phyloP scores from a whole-genome alignment of 2,888 invertebrate species.

The Microctonus brassicae region DNA sequence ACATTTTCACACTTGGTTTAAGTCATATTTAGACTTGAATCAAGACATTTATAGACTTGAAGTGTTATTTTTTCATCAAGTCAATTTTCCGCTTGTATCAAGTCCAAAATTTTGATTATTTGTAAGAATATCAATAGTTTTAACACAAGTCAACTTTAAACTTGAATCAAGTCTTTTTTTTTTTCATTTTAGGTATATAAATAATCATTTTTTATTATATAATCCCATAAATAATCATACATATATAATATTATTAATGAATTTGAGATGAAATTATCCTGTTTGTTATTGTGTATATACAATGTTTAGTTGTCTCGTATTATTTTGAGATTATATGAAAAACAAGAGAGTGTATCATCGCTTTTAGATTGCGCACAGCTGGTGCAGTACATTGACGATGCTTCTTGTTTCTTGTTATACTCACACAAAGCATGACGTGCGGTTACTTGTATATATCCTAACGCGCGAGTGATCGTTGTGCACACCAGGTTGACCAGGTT shows the following conservation, averaged over 20 bases:
- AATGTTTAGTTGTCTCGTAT: background rate
- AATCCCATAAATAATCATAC: no score
- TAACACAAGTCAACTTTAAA: no score
- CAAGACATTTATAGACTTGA: no score
- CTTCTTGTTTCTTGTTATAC: constrained; percentile 50
- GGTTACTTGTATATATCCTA: background rate
- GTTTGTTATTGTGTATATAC: background rate
- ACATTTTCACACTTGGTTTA: no score
- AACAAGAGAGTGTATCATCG: constrained; percentile 23
- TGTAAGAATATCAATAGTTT: no score
- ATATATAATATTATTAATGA: background rate
- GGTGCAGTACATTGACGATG: constrained; percentile 45
- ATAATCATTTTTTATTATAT: no score
- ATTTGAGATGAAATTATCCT: background rate
- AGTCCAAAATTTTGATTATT: no score
- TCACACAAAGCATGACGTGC: constrained; percentile 47
- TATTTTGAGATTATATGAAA: background rate
- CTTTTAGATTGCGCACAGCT: constrained; percentile 39
- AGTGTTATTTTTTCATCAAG: no score
- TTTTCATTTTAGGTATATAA: no score
- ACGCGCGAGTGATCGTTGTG: constrained; percentile 1
- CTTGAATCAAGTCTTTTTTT: no score
- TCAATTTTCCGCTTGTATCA: no score
- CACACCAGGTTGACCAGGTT: constrained; percentile 34
- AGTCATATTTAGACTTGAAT: no score